phyloP scores from a whole-genome alignment of 1,140 invertebrate species.

The Drosophila setifemur region DNA sequence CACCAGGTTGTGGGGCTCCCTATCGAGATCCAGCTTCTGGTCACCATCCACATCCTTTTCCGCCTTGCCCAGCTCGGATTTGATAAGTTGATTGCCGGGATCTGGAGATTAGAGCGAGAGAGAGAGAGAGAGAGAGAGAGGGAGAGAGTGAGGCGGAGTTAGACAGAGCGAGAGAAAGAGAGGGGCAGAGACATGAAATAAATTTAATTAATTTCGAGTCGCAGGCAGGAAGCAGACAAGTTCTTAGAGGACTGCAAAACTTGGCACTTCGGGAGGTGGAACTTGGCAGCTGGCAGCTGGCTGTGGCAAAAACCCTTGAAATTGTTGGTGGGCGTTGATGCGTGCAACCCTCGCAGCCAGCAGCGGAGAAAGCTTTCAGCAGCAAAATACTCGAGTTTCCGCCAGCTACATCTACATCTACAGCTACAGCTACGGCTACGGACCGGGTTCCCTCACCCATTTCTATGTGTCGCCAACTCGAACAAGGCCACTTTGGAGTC shows the following conservation, averaged over 20 bases:
- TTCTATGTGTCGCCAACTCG: constrained; percentile 60
- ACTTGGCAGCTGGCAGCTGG: constrained; percentile 54
- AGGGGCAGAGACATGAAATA: constrained; percentile 59
- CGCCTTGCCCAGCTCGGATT: constrained; percentile 86
- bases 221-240: constrained; percentile 69
- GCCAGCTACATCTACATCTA: constrained; percentile 56
- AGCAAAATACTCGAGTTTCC: constrained; percentile 77
- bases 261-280: constrained; percentile 43
- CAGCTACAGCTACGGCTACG: no score
- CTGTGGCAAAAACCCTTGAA: constrained; percentile 71
- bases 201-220: constrained; percentile 77
- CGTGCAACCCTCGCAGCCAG: constrained; percentile 71
- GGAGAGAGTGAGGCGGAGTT: constrained; percentile 18
- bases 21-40: constrained; percentile 85
- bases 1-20: constrained; percentile 85
- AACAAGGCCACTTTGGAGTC: constrained; percentile 70
- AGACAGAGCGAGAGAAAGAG: no score
- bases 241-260: constrained; percentile 64
- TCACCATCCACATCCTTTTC: constrained; percentile 82
- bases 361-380: constrained; percentile 72
- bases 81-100: constrained; percentile 66
- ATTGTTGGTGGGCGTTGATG: constrained; percentile 80
- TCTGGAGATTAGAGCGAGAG: constrained; percentile 51
- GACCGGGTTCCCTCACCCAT: not conserved
- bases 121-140: not conserved